phyloP scores from a whole-genome alignment of 2,113 vertebrate genomes.

The Platysteira castanea region DNA sequence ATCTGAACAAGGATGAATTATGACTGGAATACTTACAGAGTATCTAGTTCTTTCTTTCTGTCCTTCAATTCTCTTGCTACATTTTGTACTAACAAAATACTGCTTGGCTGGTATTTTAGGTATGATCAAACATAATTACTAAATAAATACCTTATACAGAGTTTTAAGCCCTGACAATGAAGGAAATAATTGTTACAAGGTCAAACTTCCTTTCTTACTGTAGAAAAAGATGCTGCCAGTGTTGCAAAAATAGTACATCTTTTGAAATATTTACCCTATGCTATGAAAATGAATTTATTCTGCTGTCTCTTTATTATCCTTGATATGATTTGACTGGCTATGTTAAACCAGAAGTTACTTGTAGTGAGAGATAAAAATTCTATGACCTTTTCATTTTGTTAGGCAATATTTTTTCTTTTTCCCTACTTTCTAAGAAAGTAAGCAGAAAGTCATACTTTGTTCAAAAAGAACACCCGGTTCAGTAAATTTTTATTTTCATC shows the following conservation, averaged over 20 bases:
- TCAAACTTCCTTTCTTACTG: not conserved
- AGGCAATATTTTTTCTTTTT: not conserved
- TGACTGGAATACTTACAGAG: not conserved
- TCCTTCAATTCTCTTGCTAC: not conserved
- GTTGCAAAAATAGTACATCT: not conserved
- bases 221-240: not conserved
- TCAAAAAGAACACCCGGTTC: not conserved
- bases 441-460: not conserved
- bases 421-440: not conserved
- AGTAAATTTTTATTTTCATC: not conserved
- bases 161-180: not conserved
- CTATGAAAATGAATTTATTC: not conserved
- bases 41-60: not conserved
- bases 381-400: not conserved
- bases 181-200: not conserved
- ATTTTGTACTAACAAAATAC: not conserved
- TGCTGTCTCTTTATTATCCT: not conserved
- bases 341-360: not conserved
- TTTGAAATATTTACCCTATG: not conserved
- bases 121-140: not conserved
- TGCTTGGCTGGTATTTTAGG: not conserved
- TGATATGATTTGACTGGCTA: not conserved
- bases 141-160: not conserved
- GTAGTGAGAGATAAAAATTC: not conserved
- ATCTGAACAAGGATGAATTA: not conserved